These are phyloP conservation scores for Hippolais icterina DNA, from an alignment of 2,113 vertebrate genomes.

Conservation along the genomic window DNA sequence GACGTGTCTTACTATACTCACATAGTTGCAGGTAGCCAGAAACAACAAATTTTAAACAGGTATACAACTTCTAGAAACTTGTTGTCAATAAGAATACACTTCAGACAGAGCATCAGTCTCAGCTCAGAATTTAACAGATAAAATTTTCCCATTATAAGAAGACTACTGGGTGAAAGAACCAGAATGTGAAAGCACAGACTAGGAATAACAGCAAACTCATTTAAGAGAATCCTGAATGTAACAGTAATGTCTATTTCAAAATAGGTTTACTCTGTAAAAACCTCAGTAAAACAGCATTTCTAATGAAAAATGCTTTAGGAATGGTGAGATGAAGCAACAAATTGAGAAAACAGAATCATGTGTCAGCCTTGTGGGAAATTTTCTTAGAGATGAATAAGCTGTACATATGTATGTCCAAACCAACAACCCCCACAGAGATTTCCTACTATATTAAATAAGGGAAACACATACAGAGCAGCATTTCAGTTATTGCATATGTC, in stretches of 20 bases:
- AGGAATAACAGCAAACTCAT: neutral
- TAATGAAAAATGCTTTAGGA: constrained; percentile 1
- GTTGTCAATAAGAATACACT: neutral
- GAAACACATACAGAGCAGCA: neutral
- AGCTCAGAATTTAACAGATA: neutral
- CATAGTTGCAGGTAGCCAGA: neutral
- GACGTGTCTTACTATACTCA: neutral
- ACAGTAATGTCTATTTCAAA: neutral
- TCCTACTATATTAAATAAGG: constrained; percentile 48
- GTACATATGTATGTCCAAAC: constrained; percentile 52
- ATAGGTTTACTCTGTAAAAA: neutral
- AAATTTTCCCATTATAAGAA: neutral
- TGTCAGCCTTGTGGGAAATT: constrained; percentile 38
- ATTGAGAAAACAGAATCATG: neutral
- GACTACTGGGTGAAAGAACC: neutral
- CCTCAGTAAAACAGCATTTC: neutral
- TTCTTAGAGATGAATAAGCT: constrained; percentile 44
- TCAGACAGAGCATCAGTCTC: neutral
- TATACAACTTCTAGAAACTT: neutral
- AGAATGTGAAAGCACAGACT: neutral
- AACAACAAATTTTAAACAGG: neutral
- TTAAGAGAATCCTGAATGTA: neutral
- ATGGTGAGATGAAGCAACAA: constrained; percentile 10
- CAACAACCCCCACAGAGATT: constrained; percentile 40
- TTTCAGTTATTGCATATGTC: constrained; percentile 59